A percentile compares a stretch with the other conserved stretches of the same genome.
Evolutionary conservation across 2,888 invertebrate genomes (phyloP).

Genomic region (Agrochola lota): DNA sequence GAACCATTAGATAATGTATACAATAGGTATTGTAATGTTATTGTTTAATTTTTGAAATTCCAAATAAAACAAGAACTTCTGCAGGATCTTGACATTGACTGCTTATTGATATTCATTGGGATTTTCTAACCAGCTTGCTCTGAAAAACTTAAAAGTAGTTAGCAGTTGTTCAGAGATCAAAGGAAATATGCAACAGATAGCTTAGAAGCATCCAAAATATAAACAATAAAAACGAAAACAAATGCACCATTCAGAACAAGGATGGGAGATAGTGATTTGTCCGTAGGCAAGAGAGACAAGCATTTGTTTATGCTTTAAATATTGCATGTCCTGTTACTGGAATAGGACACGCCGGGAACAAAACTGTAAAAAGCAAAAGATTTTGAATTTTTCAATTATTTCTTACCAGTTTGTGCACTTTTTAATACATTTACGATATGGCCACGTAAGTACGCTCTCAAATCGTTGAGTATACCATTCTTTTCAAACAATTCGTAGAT

Average conservation of each 20-base stretch:
- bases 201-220: fast-evolving
- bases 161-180: neutral
- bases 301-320: slow-evolving; percentile 15
- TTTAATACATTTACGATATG: slow-evolving; percentile 91
- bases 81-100: neutral
- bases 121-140: slow-evolving; percentile 1
- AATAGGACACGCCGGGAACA: slow-evolving; percentile 2
- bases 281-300: slow-evolving; percentile 22
- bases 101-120: too few species aligned
- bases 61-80: neutral
- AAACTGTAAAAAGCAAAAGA: neutral
- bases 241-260: slow-evolving; percentile 28
- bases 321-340: slow-evolving; percentile 3
- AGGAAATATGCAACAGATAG: neutral
- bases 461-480: slow-evolving; percentile 90
- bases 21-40: too few species aligned
- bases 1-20: neutral
- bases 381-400: slow-evolving; percentile 2
- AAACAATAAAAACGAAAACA: slow-evolving; percentile 8
- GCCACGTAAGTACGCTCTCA: slow-evolving; percentile 90
- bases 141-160: neutral
- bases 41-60: neutral
- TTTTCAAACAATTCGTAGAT: slow-evolving; percentile 91
- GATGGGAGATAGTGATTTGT: slow-evolving; percentile 7
- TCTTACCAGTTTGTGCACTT: slow-evolving; percentile 84